Conservation (phyloP, 2,797 vertebrate species). For the Gadopsis marmoratus region DNA sequence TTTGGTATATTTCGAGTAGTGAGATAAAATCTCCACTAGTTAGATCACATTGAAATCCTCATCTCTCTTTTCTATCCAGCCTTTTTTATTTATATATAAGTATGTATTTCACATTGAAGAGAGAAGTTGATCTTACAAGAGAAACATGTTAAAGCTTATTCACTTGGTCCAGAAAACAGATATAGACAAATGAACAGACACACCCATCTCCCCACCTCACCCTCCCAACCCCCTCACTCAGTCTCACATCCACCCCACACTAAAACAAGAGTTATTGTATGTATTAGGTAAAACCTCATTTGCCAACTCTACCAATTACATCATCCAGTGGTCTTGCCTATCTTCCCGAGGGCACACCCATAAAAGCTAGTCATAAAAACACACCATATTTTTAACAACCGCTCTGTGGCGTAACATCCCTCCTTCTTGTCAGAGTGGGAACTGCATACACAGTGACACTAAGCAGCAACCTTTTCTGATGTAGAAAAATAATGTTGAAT, state of each 20-base stretch:
- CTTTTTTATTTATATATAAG: background rate
- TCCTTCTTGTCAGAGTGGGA: slow-evolving; percentile 15
- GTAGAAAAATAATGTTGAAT: slow-evolving; percentile 8
- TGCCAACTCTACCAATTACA: slow-evolving; percentile 54
- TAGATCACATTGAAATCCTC: too few species aligned
- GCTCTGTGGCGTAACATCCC: slow-evolving; percentile 16
- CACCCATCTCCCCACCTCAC: background rate
- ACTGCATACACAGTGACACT: slow-evolving; percentile 7
- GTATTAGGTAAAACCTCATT: slow-evolving; percentile 51
- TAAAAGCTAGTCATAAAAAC: slow-evolving; percentile 62
- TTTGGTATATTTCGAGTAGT: background rate
- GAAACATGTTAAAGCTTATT: background rate
- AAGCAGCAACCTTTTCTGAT: background rate
- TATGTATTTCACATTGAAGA: background rate
- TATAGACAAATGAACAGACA: slow-evolving; percentile 2
- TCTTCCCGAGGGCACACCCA: slow-evolving; percentile 48
- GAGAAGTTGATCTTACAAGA: background rate
- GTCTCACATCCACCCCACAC: slow-evolving; percentile 11
- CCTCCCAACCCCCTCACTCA: background rate
- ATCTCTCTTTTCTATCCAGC: background rate
- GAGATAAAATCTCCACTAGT: background rate
- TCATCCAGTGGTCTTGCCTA: slow-evolving; percentile 53
- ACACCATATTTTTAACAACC: slow-evolving; percentile 53
- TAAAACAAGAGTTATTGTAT: slow-evolving; percentile 44
- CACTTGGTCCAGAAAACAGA: slow-evolving; percentile 1